These are phyloP conservation scores for Hypomecis atomaria DNA, from an alignment of 2,888 invertebrate genomes.

Conservation along the genomic window DNA sequence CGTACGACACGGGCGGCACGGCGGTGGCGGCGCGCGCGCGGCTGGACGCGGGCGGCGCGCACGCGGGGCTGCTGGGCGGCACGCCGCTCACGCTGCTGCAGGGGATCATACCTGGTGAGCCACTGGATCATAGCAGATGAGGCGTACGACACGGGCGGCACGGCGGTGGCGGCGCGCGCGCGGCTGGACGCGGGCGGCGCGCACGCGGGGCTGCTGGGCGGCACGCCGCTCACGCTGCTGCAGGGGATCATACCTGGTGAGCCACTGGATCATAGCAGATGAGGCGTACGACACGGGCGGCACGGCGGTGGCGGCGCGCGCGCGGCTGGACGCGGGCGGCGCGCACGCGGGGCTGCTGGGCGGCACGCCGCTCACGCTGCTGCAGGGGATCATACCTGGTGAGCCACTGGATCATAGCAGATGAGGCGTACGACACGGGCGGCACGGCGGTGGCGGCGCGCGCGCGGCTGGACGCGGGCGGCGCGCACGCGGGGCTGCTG, in stretches of 20 bases:
- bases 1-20: slow-evolving; percentile 41
- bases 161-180: slow-evolving; percentile 58
- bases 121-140: no score
- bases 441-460: slow-evolving; percentile 53
- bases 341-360: slow-evolving; percentile 80
- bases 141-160: slow-evolving; percentile 40
- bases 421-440: slow-evolving; percentile 24
- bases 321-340: slow-evolving; percentile 67
- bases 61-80: slow-evolving; percentile 82
- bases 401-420: slow-evolving; percentile 10
- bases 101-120: slow-evolving; percentile 92
- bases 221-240: slow-evolving; percentile 88
- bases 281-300: slow-evolving; percentile 34
- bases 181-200: slow-evolving; percentile 68
- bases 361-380: slow-evolving; percentile 88
- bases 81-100: slow-evolving; percentile 89
- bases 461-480: slow-evolving; percentile 68
- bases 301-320: slow-evolving; percentile 56
- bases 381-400: slow-evolving; percentile 94
- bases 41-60: slow-evolving; percentile 68
- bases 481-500: slow-evolving; percentile 77
- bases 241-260: slow-evolving; percentile 93
- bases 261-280: background rate
- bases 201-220: slow-evolving; percentile 81
- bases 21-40: slow-evolving; percentile 61